Conservation (phyloP, 2,797 vertebrate species). For the Sciaenops ocellatus region DNA sequence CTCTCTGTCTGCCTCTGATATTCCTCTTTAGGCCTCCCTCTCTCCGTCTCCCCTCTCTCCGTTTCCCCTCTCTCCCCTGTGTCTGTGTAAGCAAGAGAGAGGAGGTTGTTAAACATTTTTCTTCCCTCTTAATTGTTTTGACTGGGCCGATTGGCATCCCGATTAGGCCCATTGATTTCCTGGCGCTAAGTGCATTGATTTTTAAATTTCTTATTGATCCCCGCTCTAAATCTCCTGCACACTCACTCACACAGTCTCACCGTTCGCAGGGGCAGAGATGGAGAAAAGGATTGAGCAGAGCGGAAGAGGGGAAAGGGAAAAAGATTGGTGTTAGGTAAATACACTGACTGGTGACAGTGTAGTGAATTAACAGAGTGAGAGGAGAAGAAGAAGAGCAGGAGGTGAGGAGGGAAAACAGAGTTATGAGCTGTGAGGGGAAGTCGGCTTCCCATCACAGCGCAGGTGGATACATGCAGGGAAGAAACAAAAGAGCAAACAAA, state of each 20-base stretch:
- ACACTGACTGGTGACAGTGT: conserved; percentile 69
- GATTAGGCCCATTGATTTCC: conserved; percentile 98
- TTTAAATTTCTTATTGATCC: conserved; percentile 98
- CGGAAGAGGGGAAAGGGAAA: conserved; percentile 49
- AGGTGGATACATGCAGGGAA: conserved; percentile 11
- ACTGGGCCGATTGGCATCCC: conserved; percentile 96
- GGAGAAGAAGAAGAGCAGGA: conserved; percentile 34
- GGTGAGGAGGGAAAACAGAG: conserved; percentile 34
- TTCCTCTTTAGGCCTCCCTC: conserved; percentile 77
- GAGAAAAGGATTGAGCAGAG: conserved; percentile 62
- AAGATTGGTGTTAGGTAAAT: conserved; percentile 79
- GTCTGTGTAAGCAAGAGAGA: conserved; percentile 85
- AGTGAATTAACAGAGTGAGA: conserved; percentile 76
- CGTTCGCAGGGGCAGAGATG: conserved; percentile 62
- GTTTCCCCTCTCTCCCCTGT: conserved; percentile 48
- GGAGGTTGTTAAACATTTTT: conserved; percentile 94
- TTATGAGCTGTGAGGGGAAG: conserved; percentile 52
- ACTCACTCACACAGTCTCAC: conserved; percentile 74
- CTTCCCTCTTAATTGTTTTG: conserved; percentile 97
- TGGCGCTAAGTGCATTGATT: conserved; percentile 97
- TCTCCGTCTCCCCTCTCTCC: conserved; percentile 42
- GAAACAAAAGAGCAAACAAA: conserved; percentile 25
- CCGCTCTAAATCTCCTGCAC: conserved; percentile 92
- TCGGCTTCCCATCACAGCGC: not conserved
- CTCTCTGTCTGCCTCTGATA: conserved; percentile 72